A percentile compares a stretch with the other conserved stretches of the same genome.
Evolutionary conservation across 92 coral and sea anemone species (phyloP).

Genomic region (Isaurus tuberculatus): DNA sequence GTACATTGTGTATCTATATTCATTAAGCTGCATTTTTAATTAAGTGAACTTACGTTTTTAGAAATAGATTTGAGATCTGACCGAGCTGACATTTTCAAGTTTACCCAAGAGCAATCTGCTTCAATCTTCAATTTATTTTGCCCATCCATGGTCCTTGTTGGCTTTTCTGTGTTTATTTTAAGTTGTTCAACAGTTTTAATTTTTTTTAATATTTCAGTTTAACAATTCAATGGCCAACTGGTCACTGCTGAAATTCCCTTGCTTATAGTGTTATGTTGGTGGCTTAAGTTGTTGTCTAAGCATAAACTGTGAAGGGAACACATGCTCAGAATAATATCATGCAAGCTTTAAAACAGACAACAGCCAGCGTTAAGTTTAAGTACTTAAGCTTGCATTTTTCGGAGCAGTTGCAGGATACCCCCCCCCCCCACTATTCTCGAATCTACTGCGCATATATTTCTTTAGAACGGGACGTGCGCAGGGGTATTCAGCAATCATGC

Average conservation of each 20-base stretch:
- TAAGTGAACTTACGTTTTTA: constrained; percentile 12
- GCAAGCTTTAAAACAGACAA: constrained; percentile 13
- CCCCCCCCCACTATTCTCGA: constrained; percentile 14
- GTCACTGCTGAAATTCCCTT: constrained; percentile 14
- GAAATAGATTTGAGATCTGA: constrained; percentile 12
- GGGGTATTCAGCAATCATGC: constrained; percentile 15
- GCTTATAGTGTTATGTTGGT: constrained; percentile 13
- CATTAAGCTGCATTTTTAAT: constrained; percentile 12
- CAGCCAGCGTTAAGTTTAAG: constrained; percentile 14
- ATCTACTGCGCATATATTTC: constrained; percentile 13
- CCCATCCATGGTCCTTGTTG: constrained; percentile 16
- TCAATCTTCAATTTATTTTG: constrained; percentile 11
- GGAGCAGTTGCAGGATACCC: constrained; percentile 16
- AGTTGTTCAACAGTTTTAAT: constrained; percentile 12
- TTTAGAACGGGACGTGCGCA: constrained; percentile 16
- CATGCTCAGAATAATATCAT: constrained; percentile 12
- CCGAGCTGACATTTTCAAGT: constrained; percentile 14
- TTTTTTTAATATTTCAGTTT: constrained; percentile 9
- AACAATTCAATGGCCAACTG: constrained; percentile 14
- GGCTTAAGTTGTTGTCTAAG: constrained; percentile 14
- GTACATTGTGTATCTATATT: constrained; percentile 23
- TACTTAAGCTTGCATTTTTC: constrained; percentile 12
- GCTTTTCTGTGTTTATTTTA: constrained; percentile 12
- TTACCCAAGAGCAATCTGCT: constrained; percentile 14
- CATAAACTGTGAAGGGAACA: constrained; percentile 14